Percentiles rank a stretch among this genome's conserved stretches.
Conservation (phyloP, 2,888 invertebrate genomes). For the Myopa testacea region DNA sequence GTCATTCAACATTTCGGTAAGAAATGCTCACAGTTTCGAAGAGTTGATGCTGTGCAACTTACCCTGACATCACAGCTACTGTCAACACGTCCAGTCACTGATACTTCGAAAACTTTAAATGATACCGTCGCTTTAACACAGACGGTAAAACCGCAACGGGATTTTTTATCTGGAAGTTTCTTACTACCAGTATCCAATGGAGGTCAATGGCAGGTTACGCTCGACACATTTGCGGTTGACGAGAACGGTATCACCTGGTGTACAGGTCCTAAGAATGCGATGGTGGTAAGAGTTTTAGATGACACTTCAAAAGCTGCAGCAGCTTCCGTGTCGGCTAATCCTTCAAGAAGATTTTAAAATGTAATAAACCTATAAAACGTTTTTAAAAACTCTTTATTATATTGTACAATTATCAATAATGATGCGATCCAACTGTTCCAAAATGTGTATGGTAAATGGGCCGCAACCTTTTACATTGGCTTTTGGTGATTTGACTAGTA, state of each 20-base stretch:
- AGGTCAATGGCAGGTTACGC: conserved; percentile 80
- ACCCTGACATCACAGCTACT: conserved; percentile 76
- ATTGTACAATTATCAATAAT: too few species aligned
- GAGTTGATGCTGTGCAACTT: conserved; percentile 78
- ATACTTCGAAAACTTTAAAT: conserved; percentile 51
- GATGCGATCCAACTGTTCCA: too few species aligned
- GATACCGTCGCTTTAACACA: conserved; percentile 75
- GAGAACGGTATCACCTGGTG: conserved; percentile 88
- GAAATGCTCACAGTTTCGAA: conserved; percentile 76
- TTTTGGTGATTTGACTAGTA: too few species aligned
- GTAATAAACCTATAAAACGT: too few species aligned
- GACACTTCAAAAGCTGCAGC: conserved; percentile 63
- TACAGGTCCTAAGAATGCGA: conserved; percentile 82
- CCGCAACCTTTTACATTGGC: too few species aligned
- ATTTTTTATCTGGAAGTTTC: conserved; percentile 95
- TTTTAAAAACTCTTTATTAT: too few species aligned
- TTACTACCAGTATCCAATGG: conserved; percentile 75
- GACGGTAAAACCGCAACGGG: conserved; percentile 89
- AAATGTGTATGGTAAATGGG: too few species aligned
- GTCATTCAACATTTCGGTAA: conserved; percentile 81
- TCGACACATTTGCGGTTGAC: conserved; percentile 89
- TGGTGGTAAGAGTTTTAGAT: conserved; percentile 67
- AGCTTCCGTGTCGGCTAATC: conserved; percentile 54
- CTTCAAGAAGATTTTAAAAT: conserved; percentile 57
- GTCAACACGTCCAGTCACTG: conserved; percentile 62